phyloP scores from a whole-genome alignment of 2,888 invertebrate genomes.

The Cephonodes hylas region DNA sequence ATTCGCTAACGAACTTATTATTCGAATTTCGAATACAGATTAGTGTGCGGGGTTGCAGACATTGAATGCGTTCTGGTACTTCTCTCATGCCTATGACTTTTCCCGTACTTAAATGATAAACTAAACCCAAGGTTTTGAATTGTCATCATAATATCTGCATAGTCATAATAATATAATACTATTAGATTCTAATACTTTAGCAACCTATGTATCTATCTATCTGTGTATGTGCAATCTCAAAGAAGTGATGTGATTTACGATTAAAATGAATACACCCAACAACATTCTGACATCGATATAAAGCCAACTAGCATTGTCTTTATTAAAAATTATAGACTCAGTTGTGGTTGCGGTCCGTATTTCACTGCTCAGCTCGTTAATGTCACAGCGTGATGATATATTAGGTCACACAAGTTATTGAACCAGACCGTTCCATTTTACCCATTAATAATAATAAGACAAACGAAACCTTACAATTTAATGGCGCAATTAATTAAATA shows the following conservation, averaged over 20 bases:
- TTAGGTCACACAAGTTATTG: neutral
- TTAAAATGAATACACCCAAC: neutral
- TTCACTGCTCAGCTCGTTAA: slow-evolving; percentile 22
- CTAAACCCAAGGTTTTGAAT: neutral
- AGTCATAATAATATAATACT: too few relatives aligned
- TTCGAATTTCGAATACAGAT: slow-evolving; percentile 45
- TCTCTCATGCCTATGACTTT: neutral
- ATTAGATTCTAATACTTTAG: too few relatives aligned
- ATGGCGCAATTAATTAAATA: neutral
- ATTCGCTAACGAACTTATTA: slow-evolving; percentile 67
- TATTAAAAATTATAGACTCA: neutral
- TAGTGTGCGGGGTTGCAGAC: slow-evolving; percentile 36
- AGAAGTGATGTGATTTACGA: neutral
- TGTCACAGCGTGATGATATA: slow-evolving; percentile 14
- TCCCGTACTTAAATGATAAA: neutral
- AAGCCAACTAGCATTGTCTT: neutral
- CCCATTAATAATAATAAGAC: neutral
- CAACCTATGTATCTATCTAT: too few relatives aligned
- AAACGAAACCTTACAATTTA: neutral
- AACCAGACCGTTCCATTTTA: neutral
- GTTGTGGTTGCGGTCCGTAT: slow-evolving; percentile 21
- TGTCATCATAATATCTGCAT: too few relatives aligned
- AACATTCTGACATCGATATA: neutral
- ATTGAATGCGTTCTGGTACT: neutral
- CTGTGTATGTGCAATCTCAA: too few relatives aligned